Evolutionary conservation across 2,888 invertebrate species (phyloP).

Genomic region (Atherix ibis): DNA sequence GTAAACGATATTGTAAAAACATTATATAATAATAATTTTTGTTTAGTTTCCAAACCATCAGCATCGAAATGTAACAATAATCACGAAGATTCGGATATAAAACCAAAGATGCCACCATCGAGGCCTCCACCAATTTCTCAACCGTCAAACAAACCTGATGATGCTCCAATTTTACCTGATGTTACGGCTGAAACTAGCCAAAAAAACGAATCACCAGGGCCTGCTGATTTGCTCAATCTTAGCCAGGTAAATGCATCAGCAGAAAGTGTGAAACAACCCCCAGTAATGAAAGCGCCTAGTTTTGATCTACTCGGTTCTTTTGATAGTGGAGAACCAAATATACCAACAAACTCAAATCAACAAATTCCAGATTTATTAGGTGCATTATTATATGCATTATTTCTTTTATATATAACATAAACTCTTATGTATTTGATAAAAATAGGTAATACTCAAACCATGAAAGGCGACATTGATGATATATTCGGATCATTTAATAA

Average conservation of each 20-base stretch:
- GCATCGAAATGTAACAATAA: no score
- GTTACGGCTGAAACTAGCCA: constrained; percentile 23
- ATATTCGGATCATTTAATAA: constrained; percentile 41
- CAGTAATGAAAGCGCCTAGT: constrained; percentile 31
- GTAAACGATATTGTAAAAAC: no score
- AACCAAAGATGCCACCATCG: constrained; percentile 14
- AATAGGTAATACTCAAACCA: no score
- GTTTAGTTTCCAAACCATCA: constrained; percentile 13
- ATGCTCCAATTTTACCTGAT: constrained; percentile 24
- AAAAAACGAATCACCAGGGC: constrained; percentile 13
- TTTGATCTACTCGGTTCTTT: constrained; percentile 43
- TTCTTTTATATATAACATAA: no score
- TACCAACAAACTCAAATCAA: constrained; percentile 11
- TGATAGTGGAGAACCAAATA: constrained; percentile 25
- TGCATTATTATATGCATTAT: constrained; percentile 3
- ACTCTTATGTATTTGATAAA: no score
- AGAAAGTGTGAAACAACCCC: constrained; percentile 17
- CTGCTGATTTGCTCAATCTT: constrained; percentile 42
- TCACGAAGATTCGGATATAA: constrained; percentile 9
- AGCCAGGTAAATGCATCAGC: constrained; percentile 23
- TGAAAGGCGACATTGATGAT: no score
- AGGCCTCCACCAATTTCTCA: constrained; percentile 21
- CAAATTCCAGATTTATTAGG: constrained; percentile 26
- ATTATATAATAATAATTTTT: no score
- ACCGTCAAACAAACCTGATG: constrained; percentile 11